Evolutionary conservation across 2,888 invertebrate species (phyloP).

Genomic region (Chironomus riparius): DNA sequence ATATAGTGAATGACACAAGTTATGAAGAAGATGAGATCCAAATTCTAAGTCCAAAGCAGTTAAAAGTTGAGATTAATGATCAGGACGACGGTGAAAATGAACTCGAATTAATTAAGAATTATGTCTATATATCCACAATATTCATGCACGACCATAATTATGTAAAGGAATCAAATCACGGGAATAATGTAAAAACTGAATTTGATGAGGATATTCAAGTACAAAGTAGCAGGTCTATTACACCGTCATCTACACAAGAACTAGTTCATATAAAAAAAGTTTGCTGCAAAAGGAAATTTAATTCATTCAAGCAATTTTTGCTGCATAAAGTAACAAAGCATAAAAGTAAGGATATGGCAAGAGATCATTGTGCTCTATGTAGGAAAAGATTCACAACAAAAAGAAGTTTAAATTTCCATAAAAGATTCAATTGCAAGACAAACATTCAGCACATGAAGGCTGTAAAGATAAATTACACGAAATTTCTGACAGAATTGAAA

Average conservation of each 20-base stretch:
- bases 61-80: conserved; percentile 13
- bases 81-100: conserved; percentile 18
- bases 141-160: conserved; percentile 20
- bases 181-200: neutral
- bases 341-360: neutral
- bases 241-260: neutral
- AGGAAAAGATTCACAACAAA: neutral
- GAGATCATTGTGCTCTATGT: neutral
- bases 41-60: conserved; percentile 12
- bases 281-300: conserved; percentile 8
- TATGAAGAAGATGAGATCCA: conserved; percentile 4
- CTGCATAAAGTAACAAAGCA: neutral
- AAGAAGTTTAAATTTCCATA: neutral
- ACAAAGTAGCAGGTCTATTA: neutral
- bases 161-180: neutral
- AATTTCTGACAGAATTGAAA: neutral
- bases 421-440: neutral
- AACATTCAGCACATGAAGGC: neutral
- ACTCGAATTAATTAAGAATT: neutral
- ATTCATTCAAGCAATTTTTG: neutral
- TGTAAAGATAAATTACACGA: neutral
- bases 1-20: neutral
- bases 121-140: neutral
- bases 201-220: neutral
- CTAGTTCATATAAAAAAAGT: neutral